Conservation (phyloP, 1,140 invertebrate genomes). For the Phortica variegata region DNA sequence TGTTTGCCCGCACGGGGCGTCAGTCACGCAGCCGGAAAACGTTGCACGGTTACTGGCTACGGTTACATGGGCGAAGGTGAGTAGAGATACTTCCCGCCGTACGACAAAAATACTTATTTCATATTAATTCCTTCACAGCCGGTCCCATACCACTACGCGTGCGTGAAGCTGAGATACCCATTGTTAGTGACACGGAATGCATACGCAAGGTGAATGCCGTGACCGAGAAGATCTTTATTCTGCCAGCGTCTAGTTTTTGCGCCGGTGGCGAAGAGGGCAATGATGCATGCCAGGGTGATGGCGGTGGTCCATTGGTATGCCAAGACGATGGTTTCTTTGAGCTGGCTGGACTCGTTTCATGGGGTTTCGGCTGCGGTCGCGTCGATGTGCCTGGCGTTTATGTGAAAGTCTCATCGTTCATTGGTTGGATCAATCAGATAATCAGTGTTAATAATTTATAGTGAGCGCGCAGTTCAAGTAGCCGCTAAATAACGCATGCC, state of each 20-base stretch:
- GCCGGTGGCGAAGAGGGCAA: constrained; percentile 89
- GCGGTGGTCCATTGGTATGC: constrained; percentile 87
- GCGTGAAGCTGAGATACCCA: constrained; percentile 86
- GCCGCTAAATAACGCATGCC: too few relatives aligned
- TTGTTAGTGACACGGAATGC: constrained; percentile 90
- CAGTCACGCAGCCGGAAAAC: constrained; percentile 80
- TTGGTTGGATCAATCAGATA: constrained; percentile 96
- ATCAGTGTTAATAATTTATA: constrained; percentile 92
- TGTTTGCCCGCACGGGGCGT: constrained; percentile 86
- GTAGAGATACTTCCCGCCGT: constrained; percentile 10
- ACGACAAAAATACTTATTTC: not conserved
- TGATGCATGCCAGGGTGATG: constrained; percentile 93
- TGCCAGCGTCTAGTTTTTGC: constrained; percentile 90
- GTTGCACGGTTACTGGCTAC: constrained; percentile 90
- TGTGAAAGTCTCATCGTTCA: constrained; percentile 91
- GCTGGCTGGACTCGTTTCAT: constrained; percentile 82
- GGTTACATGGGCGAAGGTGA: constrained; percentile 92
- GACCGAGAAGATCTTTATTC: constrained; percentile 89
- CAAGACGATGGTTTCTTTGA: constrained; percentile 92
- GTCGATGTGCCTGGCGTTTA: constrained; percentile 89
- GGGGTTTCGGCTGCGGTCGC: constrained; percentile 86
- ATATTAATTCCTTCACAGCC: constrained; percentile 61
- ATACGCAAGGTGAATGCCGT: constrained; percentile 90
- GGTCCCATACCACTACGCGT: constrained; percentile 87
- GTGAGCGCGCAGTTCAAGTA: constrained; percentile 17